phyloP scores from a whole-genome alignment of 1,140 invertebrate genomes.

The Drosophila trapezifrons region DNA sequence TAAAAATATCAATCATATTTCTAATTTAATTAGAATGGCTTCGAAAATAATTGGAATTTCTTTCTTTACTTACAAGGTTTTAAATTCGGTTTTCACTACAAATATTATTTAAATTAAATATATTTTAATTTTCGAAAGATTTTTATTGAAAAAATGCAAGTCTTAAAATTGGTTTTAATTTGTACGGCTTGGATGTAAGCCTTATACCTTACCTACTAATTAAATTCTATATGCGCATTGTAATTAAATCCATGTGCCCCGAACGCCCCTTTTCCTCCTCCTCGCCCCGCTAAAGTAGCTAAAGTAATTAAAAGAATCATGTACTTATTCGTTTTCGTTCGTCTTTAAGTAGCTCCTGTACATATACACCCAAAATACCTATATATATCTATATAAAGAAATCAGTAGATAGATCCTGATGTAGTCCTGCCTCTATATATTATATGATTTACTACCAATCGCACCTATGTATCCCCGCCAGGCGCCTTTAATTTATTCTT shows the following conservation, averaged over 20 bases:
- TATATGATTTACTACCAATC: conserved; percentile 30
- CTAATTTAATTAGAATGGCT: conserved; percentile 10
- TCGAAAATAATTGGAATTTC: neutral
- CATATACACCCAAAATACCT: conserved; percentile 29
- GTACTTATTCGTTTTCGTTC: conserved; percentile 77
- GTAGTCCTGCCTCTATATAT: conserved; percentile 27
- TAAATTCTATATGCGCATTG: conserved; percentile 60
- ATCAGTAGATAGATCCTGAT: conserved; percentile 37
- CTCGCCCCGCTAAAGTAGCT: conserved; percentile 54
- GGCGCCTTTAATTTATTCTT: conserved; percentile 69
- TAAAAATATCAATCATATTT: neutral
- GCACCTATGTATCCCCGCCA: conserved; percentile 18
- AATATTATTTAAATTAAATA: neutral
- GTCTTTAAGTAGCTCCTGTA: conserved; percentile 68
- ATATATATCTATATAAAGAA: conserved; percentile 41
- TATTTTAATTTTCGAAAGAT: neutral
- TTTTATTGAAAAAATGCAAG: neutral
- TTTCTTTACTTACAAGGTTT: too few species aligned
- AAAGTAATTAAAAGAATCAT: conserved; percentile 71
- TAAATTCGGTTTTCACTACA: too few species aligned
- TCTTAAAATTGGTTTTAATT: neutral
- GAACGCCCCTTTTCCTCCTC: conserved; percentile 10
- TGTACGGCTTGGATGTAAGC: neutral
- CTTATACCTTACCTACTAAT: conserved; percentile 27
- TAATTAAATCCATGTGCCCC: conserved; percentile 65